Evolutionary conservation across 2,113 vertebrate genomes (phyloP), one percentile per base, ranked within the genome.

Genomic region (Sterna hirundo): DNA sequence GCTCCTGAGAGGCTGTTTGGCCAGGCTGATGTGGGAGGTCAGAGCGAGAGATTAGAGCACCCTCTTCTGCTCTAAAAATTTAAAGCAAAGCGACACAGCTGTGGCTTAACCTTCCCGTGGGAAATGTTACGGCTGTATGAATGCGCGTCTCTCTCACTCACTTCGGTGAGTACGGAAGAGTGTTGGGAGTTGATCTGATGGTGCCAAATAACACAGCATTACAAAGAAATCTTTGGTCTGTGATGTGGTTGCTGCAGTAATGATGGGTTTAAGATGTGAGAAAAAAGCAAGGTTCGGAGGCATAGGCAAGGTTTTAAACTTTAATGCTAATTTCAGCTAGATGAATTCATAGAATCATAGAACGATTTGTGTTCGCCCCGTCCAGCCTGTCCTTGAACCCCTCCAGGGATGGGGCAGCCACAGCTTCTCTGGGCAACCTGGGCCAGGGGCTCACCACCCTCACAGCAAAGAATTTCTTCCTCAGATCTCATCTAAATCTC

Each of bases 41-140:
- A 83, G 72, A 90, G 21, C 2, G 10, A 96, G 85, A 79, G 95
- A 88, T 83, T 92, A 96, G 91, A 97, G 96, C 96, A 97, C 96
- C 96, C 94, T 91, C 96, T 97, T 88, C 96, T 95, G 96, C 96
- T 65, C 92, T 78, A 19, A 96, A 94, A 92, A 71, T 52, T 93
- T 88, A 96, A 86, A 96, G 93, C 95, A 96, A 80, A 96, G 52
- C 0, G 0, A 30, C n/a, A 15, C 51, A 75, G 60, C 55, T 47
- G 76, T 5, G 55, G n/a, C 36, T 93, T 17, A 29, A 23, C 30
- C 62, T 66, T 77, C 62, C 76, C 62, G 5, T 10, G 52, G 71
- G 92, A 57, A 69, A 42, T 7, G 30, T 23, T 61, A 6, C 0
- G 42, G 23, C 27, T 11, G 17, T 17, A 4, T 1, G 29, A 68